Base-by-base conservation (phyloP, 2,888 invertebrate species). In the Plutella xylostella region DNA sequence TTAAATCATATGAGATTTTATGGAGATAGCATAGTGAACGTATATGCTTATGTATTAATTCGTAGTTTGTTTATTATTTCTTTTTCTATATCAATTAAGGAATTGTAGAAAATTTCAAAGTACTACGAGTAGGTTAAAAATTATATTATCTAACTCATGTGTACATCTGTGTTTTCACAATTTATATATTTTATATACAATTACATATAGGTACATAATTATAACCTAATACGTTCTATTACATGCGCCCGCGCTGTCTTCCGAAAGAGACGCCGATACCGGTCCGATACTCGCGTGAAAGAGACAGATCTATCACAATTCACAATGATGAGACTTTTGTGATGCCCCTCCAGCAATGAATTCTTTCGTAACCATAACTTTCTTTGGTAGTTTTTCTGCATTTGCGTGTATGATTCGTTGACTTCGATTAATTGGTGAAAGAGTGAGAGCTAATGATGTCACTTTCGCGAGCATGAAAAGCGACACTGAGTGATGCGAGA, bases 161-260 rank as follows among this genome's bases (percentile, higher is more conserved):
- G n/a, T n/a, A n/a, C n/a, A n/a, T n/a, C n/a, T n/a, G n/a, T n/a
- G n/a, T n/a, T n/a, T n/a, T n/a, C n/a, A n/a, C n/a, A n/a, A n/a
- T n/a, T n/a, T n/a, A n/a, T n/a, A n/a, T n/a, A n/a, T n/a, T n/a
- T n/a, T n/a, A n/a, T n/a, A n/a, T n/a, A n/a, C n/a, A n/a, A n/a
- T n/a, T n/a, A n/a, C n/a, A n/a, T n/a, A n/a, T n/a, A n/a, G n/a
- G n/a, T n/a, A n/a, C n/a, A n/a, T n/a, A n/a, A n/a, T n/a, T n/a
- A n/a, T n/a, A n/a, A n/a, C n/a, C n/a, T n/a, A n/a, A n/a, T n/a
- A n/a, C n/a, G n/a, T n/a, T n/a, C n/a, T n/a, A n/a, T n/a, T n/a
- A n/a, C n/a, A n/a, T n/a, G 62, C 69, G 60, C 63, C 69, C 60
- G 62, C 68, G 79, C 80, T 83, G 79, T 82, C 82, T 79, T 82